Percentiles rank a stretch among this genome's conserved stretches.
Conservation (phyloP, 64 coral and sea anemone species). For the Cladopsammia gracilis region DNA sequence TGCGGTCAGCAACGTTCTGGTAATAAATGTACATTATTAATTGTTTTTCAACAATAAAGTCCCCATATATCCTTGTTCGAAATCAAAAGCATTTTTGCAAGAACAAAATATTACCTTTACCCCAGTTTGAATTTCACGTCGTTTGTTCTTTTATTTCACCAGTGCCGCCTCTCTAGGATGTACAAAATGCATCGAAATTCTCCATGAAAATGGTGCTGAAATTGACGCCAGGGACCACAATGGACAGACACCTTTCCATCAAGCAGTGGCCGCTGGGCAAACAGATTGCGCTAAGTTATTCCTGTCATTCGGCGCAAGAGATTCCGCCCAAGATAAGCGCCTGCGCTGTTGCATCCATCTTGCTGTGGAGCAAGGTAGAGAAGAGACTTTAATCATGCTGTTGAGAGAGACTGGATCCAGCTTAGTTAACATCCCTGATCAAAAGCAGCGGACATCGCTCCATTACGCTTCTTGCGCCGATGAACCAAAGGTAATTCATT, state of each 20-base stretch:
- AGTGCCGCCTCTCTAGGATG: conserved; percentile 30
- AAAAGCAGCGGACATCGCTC: conserved; percentile 71
- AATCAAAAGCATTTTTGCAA: too few relatives aligned
- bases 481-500: conserved; percentile 53
- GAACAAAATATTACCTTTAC: too few relatives aligned
- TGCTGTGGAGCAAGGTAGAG: conserved; percentile 78
- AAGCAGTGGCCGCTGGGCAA: conserved; percentile 67
- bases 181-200: conserved; percentile 23
- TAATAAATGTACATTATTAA: too few relatives aligned
- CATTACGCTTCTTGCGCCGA: conserved; percentile 78
- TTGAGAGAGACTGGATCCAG: conserved; percentile 33
- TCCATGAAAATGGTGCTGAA: conserved; percentile 44
- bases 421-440: conserved; percentile 44
- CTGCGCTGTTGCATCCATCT: conserved; percentile 78
- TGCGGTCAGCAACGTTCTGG: too few relatives aligned
- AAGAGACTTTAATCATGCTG: conserved; percentile 62
- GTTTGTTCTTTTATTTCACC: neutral
- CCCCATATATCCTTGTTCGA: too few relatives aligned
- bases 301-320: conserved; percentile 68
- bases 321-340: conserved; percentile 41
- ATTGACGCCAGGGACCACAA: conserved; percentile 48
- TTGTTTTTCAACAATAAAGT: too few relatives aligned
- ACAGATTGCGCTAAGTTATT: conserved; percentile 48
- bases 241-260: conserved; percentile 75
- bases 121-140: too few relatives aligned